Base-by-base conservation (phyloP, 2,888 invertebrate genomes). In the Synanthedon vespiformis region DNA sequence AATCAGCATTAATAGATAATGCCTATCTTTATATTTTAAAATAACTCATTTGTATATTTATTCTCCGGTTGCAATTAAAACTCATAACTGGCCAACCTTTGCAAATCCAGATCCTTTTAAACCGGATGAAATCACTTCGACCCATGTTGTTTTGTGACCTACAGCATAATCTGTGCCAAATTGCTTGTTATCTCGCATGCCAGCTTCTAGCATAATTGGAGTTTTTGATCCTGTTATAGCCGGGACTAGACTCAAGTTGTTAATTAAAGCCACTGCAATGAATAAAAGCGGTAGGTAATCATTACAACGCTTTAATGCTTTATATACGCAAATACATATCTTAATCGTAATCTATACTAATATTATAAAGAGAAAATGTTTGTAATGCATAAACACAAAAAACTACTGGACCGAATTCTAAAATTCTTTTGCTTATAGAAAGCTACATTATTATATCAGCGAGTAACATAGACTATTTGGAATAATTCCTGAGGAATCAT, bases 181-280 rank as follows among this genome's bases (percentile, higher is more conserved):
- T 68, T 64, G 64, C 62, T 64, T 59, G 58, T 68, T 68, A 68
- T 70, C 68, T 63, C 60, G 57, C 61, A 54, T 56, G 57, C 60
- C 63, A 59, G 67, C 60, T 65, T 61, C 61, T 61, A 56, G 61
- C 53, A 63, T 65, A 67, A 71, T 70, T 68, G 65, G 64, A 68
- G 64, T 74, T 73, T 74, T 74, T 70, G 69, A 73, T 74, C 72
- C 72, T 60, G 56, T 59, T 72, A 58, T 58, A 48, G 56, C 53
- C 55, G 52, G 55, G 56, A 49, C 56, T 60, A 59, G 63, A 64
- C 62, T 61, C 57, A 58, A 60, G 63, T 67, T 68, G 67, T 67
- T 71, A 69, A 72, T 70, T 64, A 67, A 66, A 56, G 58, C 53
- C 54, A 44, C 55, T 61, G 40, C 1, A 44, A 6, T 13, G 14